phyloP scores from a whole-genome alignment of 2,888 invertebrate species.

The Galeopsomyia nigrocyanea region DNA sequence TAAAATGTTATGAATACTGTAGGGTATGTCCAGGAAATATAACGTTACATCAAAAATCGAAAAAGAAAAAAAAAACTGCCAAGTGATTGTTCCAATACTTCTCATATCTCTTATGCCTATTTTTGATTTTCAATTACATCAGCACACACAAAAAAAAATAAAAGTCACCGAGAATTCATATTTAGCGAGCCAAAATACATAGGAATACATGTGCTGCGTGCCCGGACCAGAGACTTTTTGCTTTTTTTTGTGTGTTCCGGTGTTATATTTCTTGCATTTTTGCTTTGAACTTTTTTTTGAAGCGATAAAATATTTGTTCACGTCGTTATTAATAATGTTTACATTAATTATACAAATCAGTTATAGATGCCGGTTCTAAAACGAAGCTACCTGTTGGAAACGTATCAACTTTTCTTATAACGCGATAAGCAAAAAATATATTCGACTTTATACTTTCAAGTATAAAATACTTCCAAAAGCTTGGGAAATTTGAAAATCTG shows the following conservation, averaged over 20 bases:
- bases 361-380: conserved; percentile 37
- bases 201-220: too few species aligned
- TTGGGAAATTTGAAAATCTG: conserved; percentile 15
- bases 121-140: conserved; percentile 46
- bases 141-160: too few species aligned
- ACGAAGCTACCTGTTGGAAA: conserved; percentile 28
- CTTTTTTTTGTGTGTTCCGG: too few species aligned
- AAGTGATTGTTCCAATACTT: conserved; percentile 28
- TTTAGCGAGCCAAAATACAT: too few species aligned
- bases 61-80: conserved; percentile 25
- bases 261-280: conserved; percentile 29
- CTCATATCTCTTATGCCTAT: conserved; percentile 37
- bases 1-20: conserved; percentile 45
- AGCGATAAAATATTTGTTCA: conserved; percentile 27
- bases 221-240: too few species aligned
- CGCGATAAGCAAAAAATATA: conserved; percentile 3
- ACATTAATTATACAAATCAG: conserved; percentile 33
- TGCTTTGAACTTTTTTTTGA: conserved; percentile 29
- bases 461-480: neutral
- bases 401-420: conserved; percentile 2
- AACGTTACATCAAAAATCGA: conserved; percentile 5
- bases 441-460: conserved; percentile 38
- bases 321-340: conserved; percentile 27
- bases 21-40: conserved; percentile 42
- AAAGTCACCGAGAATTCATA: too few species aligned